Percentiles rank a stretch among this genome's conserved stretches.
Conservation (phyloP, 2,797 vertebrate genomes). For the Myotis daubentonii region DNA sequence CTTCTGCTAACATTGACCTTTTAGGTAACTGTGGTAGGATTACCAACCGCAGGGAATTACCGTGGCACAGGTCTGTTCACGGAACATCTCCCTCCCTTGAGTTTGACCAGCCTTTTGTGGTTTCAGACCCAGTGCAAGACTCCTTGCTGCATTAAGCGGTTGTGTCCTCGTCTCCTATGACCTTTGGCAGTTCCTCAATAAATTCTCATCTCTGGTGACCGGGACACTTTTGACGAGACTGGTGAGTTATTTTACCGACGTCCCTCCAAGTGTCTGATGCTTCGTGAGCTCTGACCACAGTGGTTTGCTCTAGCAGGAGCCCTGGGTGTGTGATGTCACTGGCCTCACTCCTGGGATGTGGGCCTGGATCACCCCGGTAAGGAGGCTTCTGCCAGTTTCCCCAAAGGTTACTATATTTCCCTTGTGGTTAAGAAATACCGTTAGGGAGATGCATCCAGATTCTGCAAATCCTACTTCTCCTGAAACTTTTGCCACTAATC, state of each 20-base stretch:
- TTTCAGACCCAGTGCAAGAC: no score
- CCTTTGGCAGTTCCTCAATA: background rate
- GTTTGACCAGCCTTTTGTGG: background rate
- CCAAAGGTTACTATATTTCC: background rate
- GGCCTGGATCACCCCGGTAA: no score
- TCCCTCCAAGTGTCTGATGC: background rate
- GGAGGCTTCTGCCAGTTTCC: background rate
- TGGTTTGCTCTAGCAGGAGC: background rate
- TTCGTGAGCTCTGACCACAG: fast-evolving
- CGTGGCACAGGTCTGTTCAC: fast-evolving
- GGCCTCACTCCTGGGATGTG: background rate
- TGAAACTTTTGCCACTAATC: background rate
- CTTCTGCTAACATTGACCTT: background rate
- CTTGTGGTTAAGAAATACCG: background rate
- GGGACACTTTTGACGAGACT: background rate
- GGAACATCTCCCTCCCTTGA: background rate
- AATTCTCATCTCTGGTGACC: background rate
- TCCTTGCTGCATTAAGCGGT: no score
- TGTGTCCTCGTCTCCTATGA: background rate
- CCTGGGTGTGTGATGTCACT: background rate
- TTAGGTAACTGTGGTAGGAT: background rate
- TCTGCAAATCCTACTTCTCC: background rate
- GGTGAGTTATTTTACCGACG: background rate
- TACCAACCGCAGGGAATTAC: background rate
- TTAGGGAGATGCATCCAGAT: background rate